Evolutionary conservation across 1,140 invertebrate genomes (phyloP), one percentile per base, ranked within the genome.

Genomic region (Teleogryllus occipitalis): DNA sequence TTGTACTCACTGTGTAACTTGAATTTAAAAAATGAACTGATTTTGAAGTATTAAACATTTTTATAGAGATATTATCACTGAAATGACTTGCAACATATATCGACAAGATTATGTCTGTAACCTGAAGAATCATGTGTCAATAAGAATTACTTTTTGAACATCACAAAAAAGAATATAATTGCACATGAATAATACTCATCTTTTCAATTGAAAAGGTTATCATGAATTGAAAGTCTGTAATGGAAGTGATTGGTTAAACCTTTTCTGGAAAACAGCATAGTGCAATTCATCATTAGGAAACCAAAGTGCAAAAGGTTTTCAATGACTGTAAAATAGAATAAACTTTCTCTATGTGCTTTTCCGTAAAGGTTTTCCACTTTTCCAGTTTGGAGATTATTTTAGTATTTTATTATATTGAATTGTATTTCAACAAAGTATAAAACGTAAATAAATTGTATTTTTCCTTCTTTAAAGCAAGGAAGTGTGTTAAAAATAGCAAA

Each of bases 201-300:
- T 39, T 39, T 39, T 39, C 27, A 39, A 5, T 39, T 39, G 27
- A 39, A 39, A 39, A 39, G 27, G 27, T 39, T 39, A 39, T 39
- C 27, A 39, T 39, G 27, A 39, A 39, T 39, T 39, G 27, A 39
- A 39, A 39, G 27, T 39, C 27, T 39, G 27, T 39, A 5, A 39
- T 1, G 27, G 27, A 39, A 39, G 27, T 39, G 27, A 39, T 39
- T 65, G 18, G 54, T 65, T 47, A 76, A 76, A 76, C 76, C 76
- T 76, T 76, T 76, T n/a, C 76, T 76, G 76, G 76, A 76, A 76
- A 76, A 76, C 76, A 47, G 47, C 76, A 76, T 76, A 76, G 76
- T 47, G 46, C 47, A 8, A 76, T 76, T 76, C 47, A 76, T 76
- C 39, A 47, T 76, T 76, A 1, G 54, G 10, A 65, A 65, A 65